Evolutionary conservation across 2,113 vertebrate genomes (phyloP), one percentile per base, ranked within the genome.

Genomic region (Heteronetta atricapilla): DNA sequence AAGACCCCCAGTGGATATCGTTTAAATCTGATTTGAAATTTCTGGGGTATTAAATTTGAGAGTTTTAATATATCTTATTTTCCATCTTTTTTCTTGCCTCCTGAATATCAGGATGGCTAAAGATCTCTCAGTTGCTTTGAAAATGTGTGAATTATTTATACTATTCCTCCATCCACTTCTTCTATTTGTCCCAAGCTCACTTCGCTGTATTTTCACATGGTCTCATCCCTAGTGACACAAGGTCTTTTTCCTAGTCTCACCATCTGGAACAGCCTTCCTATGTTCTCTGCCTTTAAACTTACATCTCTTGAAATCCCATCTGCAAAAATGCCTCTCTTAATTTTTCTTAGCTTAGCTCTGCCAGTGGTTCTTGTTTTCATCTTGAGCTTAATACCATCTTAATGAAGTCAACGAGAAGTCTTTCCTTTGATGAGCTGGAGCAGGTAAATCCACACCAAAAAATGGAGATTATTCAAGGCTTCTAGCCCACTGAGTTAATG

Each of bases 1-100:
- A 36, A 28, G 2, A 17, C 66, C 6, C 9, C 2, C 26, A 60
- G 48, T 48, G 74, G 62, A 69, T 73, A 76, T 48, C 75, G 21
- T 25, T 89, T 69, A 89, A 87, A 93, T 89, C 52, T 79, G 25
- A 85, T 96, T 84, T 70, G 38, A 82, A 56, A 68, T 89, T 96
- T 91, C 26, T 82, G 74, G 8, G n/a, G 67, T 87, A 75, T 78
- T 84, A 84, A 88, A 86, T 28, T 69, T 58, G 4, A 75, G 8
- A 75, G 9, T 63, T 86, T 84, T 56, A 89, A 87, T 78, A 60
- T 18, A 75, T 33, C 46, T 60, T 60, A 29, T 59, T 89, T 78
- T 48, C 11, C 17, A 52, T 48, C 18, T 74, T 63, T 87, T 72
- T 56, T 53, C 44, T 80, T 75, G 33, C 33, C 14, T 79, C 13